Conservation (phyloP, 2,113 vertebrate genomes). For the Marmota flaviventris region DNA sequence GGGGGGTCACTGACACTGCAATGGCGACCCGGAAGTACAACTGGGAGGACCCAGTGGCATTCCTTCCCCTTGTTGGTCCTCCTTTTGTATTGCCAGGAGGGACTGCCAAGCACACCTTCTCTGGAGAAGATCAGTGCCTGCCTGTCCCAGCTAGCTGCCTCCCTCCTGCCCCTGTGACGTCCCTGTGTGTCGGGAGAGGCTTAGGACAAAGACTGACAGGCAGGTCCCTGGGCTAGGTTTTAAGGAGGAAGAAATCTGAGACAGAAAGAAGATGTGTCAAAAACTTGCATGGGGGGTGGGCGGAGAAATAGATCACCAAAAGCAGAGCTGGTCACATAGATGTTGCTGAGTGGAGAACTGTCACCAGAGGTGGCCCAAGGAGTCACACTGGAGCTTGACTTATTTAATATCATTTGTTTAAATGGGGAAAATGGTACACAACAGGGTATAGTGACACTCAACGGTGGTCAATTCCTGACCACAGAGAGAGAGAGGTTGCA, state of each 20-base stretch:
- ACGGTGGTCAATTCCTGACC: background rate
- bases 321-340: background rate
- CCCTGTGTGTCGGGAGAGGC: background rate
- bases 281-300: background rate
- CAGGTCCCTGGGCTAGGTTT: background rate
- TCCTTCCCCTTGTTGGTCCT: background rate
- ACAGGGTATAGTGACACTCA: background rate
- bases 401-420: background rate
- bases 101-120: background rate
- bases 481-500: no score
- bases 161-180: fast-evolving
- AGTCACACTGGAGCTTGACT: fast-evolving
- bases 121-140: background rate
- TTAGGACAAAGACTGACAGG: background rate
- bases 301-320: background rate
- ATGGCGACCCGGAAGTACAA: background rate
- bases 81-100: background rate
- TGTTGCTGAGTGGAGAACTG: background rate
- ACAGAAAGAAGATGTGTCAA: background rate
- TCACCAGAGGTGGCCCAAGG: background rate
- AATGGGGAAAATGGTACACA: background rate
- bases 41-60: background rate
- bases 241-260: slow-evolving; percentile 47
- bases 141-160: background rate
- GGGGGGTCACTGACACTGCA: background rate